Base-by-base conservation (phyloP, 2,113 vertebrate species). In the Desmodus rotundus region DNA sequence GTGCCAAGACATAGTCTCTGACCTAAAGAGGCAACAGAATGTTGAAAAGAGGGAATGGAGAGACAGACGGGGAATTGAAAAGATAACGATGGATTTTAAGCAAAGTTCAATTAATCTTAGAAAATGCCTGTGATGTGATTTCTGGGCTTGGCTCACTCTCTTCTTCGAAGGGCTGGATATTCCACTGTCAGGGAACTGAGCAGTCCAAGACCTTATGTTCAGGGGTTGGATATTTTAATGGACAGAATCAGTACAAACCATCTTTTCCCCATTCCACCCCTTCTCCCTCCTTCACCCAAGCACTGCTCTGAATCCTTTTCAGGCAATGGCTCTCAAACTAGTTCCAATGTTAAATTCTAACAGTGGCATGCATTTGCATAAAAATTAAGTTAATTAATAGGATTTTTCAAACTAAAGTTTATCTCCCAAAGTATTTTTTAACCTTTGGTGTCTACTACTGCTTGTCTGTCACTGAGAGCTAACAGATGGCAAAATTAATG, bases 361-460 rank as follows among this genome's bases (percentile, higher is more conserved):
- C 11, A 52, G 16, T 11, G 12, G 14, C 11, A 56, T 73, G 0
- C 0, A 76, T 94, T 94, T 83, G 14, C 88, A 94, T 96, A 88
- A 82, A 92, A 43, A 93, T 80, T 72, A 91, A 72, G 38, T 43
- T 91, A 89, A 63, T 50, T 41, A 61, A 82, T 76, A 95, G 61
- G 83, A 70, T 94, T 91, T 89, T 91, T 45, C 54, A 95, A 94
- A 77, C 10, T 70, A 24, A 93, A 88, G 36, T 72, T 91, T 86
- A 68, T 93, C 9, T 97, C 73, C 65, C 41, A 38, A 93, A 89
- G 33, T 82, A 47, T 47, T 93, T 43, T 78, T 94, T 94, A 89
- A 91, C 1, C 31, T 93, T 91, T 78, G 36, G 17, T 47, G 26
- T 96, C 73, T 93, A 78, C 47, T 67, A 41, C 24, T 95, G 22